phyloP scores from a whole-genome alignment of 2,797 vertebrate species.

The Apogon talboti region DNA sequence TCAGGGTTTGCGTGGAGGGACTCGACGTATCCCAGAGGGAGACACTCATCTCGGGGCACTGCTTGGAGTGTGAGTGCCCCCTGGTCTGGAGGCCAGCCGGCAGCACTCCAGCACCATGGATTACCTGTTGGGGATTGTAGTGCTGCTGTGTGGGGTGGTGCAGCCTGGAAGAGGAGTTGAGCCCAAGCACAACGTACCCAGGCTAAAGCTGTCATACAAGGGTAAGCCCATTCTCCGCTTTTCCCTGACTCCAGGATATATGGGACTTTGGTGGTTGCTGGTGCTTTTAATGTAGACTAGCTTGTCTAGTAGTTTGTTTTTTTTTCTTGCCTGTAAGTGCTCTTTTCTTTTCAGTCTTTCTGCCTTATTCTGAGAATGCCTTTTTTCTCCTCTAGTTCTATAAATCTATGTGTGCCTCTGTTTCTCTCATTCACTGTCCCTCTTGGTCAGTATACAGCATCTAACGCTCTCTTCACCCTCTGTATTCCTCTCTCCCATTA shows the following conservation, averaged over 20 bases:
- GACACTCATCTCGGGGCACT: slow-evolving; percentile 69
- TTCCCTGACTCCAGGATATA: slow-evolving; percentile 52
- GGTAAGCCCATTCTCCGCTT: slow-evolving; percentile 85
- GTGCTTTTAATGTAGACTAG: slow-evolving; percentile 43
- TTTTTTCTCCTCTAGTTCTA: slow-evolving; percentile 49
- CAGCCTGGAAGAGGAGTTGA: slow-evolving; percentile 84
- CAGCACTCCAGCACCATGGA: slow-evolving; percentile 91
- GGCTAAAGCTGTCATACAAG: slow-evolving; percentile 95
- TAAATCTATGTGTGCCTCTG: slow-evolving; percentile 58
- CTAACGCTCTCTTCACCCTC: slow-evolving; percentile 53
- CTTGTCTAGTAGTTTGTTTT: slow-evolving; percentile 1
- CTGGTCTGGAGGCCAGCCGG: slow-evolving; percentile 81
- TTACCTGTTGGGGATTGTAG: slow-evolving; percentile 91
- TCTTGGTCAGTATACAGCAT: slow-evolving; percentile 55
- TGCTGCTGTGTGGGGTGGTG: slow-evolving; percentile 89
- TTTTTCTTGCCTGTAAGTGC: slow-evolving; percentile 39
- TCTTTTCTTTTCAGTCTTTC: slow-evolving; percentile 62
- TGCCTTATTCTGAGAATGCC: slow-evolving; percentile 47
- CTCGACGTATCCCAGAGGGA: slow-evolving; percentile 55
- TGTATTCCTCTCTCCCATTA: slow-evolving; percentile 47
- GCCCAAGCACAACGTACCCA: slow-evolving; percentile 92
- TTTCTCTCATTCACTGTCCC: slow-evolving; percentile 48
- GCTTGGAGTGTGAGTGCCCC: slow-evolving; percentile 78
- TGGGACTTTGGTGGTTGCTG: slow-evolving; percentile 8
- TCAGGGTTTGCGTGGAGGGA: slow-evolving; percentile 57